phyloP scores from a whole-genome alignment of 2,113 vertebrate genomes.

The Pica pica region DNA sequence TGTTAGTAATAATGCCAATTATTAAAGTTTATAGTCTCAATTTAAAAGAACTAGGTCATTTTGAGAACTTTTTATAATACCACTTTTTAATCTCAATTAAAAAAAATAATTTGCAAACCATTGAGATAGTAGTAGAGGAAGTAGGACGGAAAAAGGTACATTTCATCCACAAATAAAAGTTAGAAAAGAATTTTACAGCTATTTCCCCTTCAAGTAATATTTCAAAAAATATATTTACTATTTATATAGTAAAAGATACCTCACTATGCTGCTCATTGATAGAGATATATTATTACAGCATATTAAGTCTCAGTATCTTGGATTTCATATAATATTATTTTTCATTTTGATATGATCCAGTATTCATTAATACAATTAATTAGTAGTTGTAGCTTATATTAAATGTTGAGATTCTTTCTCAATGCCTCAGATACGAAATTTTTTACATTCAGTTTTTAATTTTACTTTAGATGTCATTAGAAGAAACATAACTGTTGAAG shows the following conservation, averaged over 20 bases:
- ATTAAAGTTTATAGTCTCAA: not conserved
- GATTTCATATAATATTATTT: not conserved
- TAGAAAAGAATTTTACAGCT: not conserved
- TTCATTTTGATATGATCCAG: not conserved
- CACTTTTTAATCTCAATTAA: not conserved
- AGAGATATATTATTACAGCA: not conserved
- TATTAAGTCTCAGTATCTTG: not conserved
- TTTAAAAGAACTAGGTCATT: not conserved
- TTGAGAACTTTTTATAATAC: not conserved
- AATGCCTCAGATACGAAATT: not conserved
- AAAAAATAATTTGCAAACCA: not conserved
- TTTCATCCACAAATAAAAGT: not conserved
- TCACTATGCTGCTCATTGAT: not conserved
- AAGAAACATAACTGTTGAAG: not conserved
- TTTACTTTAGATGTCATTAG: not conserved
- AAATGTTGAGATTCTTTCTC: not conserved
- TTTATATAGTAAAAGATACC: not conserved
- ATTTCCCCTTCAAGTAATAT: not conserved
- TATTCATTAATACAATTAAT: constrained; percentile 8
- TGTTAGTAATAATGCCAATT: not conserved
- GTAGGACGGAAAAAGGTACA: not conserved
- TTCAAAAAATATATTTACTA: not conserved
- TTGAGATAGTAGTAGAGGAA: not conserved
- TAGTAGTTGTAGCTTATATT: not conserved
- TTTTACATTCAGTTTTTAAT: not conserved